Conservation (phyloP, 2,113 vertebrate species). For the Bambusicola thoracicus region DNA sequence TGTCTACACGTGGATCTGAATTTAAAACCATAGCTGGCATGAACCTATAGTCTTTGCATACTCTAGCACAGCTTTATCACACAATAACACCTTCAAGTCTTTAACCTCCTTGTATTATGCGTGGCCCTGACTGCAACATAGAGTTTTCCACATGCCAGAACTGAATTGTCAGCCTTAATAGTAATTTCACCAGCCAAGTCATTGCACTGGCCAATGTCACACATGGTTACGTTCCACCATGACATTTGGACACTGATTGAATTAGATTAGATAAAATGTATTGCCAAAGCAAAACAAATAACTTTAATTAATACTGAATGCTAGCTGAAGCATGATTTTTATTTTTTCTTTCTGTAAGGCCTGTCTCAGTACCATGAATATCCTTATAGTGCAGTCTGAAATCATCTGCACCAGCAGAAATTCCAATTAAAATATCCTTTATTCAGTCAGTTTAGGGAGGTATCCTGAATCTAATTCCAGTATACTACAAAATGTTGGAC, state of each 20-base stretch:
- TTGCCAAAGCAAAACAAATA: slow-evolving; percentile 62
- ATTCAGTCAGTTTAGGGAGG: neutral
- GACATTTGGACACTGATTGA: slow-evolving; percentile 54
- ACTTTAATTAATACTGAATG: slow-evolving; percentile 47
- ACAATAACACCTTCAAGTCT: neutral
- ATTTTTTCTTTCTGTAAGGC: slow-evolving; percentile 36
- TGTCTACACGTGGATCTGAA: neutral
- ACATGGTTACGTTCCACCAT: slow-evolving; percentile 43
- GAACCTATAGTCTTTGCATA: neutral
- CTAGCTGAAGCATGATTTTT: neutral
- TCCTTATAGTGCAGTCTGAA: neutral
- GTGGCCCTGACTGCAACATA: neutral
- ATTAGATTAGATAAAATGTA: slow-evolving; percentile 68
- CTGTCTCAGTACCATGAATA: neutral
- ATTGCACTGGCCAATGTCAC: slow-evolving; percentile 19
- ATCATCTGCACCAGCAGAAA: neutral
- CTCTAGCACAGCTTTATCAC: neutral
- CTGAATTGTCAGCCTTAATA: slow-evolving; percentile 16
- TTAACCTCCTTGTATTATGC: neutral
- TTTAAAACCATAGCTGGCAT: neutral
- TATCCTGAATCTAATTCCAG: neutral
- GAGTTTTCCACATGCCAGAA: neutral
- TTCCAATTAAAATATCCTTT: neutral
- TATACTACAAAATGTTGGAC: neutral
- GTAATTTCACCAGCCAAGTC: slow-evolving; percentile 49